Evolutionary conservation across 2,113 vertebrate genomes (phyloP), one percentile per base, ranked within the genome.

Genomic region (Azemiops feae): DNA sequence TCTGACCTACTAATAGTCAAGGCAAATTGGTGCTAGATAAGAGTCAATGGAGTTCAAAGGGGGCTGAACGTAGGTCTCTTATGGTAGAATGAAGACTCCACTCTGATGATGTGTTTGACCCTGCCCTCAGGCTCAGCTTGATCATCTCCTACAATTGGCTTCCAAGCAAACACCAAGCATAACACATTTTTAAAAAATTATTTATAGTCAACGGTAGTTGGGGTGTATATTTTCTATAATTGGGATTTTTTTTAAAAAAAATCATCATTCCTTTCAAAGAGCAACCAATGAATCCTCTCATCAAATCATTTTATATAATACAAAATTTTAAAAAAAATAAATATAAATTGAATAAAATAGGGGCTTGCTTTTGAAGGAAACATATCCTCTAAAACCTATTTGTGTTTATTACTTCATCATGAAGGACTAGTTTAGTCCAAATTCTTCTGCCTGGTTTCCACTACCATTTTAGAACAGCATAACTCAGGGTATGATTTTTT

Each of bases 351-450:
- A 88, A 87, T 45, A 45, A 92, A 87, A 39, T 53, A 88, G 30
- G 12, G 1, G 10, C 23, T 39, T 74, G 23, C 5, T 45, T 30
- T 69, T 45, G 14, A 45, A 52, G 20, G 23, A 43, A 81, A 81
- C 18, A 43, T 43, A 43, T 43, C 3, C 74, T 81, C 5, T 39
- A 95, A 96, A 96, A 89, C 20, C 47, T 81, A 45, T 14, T 93
- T 96, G 96, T 96, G 53, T 54, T 20, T 93, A 89, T 91, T 57
- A 93, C 60, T 8, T 55, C 11, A 10, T 23, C 94, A 95, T 89
- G 89, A 96, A 95, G 89, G 89, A 54, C 7, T 88, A 95, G 94
- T 91, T 5, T 94, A 97, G 96, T 96, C 95, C 90, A 93, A 55
- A 81, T 87, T 53, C 86, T 74, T 64, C 94, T 2, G 5, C 45